These are phyloP conservation scores for Fulica atra DNA, from an alignment of 2,113 vertebrate genomes.

Conservation along the genomic window DNA sequence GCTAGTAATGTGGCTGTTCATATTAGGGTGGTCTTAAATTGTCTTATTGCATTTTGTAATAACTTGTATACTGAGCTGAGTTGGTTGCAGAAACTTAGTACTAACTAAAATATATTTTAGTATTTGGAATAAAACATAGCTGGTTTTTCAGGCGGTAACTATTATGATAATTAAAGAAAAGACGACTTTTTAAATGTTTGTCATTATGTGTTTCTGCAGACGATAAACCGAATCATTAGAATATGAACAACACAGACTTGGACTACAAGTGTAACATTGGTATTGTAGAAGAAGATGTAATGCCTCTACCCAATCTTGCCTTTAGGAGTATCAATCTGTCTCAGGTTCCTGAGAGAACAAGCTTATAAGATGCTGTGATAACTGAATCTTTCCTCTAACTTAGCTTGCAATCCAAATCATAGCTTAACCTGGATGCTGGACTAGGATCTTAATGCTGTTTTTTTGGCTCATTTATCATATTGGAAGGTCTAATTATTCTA, in stretches of 20 bases:
- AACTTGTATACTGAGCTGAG: neutral
- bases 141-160: neutral
- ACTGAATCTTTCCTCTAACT: neutral
- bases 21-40: neutral
- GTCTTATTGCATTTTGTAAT: neutral
- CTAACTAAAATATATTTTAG: neutral
- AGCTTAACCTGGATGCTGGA: neutral
- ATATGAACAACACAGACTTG: neutral
- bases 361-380: neutral
- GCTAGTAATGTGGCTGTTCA: neutral
- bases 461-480: neutral
- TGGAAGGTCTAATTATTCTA: neutral
- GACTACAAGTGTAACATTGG: rapidly evolving
- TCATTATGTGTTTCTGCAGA: neutral
- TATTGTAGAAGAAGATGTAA: neutral
- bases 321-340: neutral
- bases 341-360: neutral
- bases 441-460: neutral
- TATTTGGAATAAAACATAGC: neutral
- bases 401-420: neutral
- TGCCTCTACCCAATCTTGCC: neutral
- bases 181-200: neutral
- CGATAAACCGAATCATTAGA: neutral
- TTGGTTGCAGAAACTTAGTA: neutral
- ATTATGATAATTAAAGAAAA: neutral